Base-by-base conservation (phyloP, 2,113 vertebrate genomes). In the Crotalus helleri region DNA sequence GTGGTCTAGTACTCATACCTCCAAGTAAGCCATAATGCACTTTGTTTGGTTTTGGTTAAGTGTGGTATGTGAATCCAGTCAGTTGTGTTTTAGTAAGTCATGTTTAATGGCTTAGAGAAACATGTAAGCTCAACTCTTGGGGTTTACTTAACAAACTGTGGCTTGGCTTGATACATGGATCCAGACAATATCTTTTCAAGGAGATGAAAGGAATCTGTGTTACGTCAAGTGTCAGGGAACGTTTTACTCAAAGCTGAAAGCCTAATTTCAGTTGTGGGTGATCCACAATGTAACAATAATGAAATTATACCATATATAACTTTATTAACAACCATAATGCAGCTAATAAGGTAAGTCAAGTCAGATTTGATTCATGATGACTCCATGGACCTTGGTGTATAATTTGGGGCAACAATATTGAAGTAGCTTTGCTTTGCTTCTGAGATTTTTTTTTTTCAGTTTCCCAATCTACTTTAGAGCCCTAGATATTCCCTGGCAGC, bases 221-320 rank as follows among this genome's bases (percentile, higher is more conserved):
- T 92, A 90, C n/a, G 92, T 13, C 57, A 91, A 58, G 33, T 51
- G 89, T 90, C 15, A 64, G 64, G 55, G 93, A 89, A 74, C 88
- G 9, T 57, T 1, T 0, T 23, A 55, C 24, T 87, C 61, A 89
- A 89, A 46, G 12, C 15, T 74, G 53, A 58, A 58, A 89, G 23
- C 21, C n/a, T 86, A 53, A 90, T 93, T 93, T 85, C 23, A 91
- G 58, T 55, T 88, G 59, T 44, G 33, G 74, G 44, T 81, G 74
- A 44, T 44, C 19, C 17, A 81, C 1, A 39, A 81, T 81, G 15
- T 81, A 81, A 44, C 33, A 81, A 1, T 81, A 44, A 44, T 81
- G 6, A 81, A 81, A 81, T 81, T 54, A 44, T 44, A 55, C 23
- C 21, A 39, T 89, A 44, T 81, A 15, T 26, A 89, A 81, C 23